Percentiles rank a stretch among this genome's conserved stretches.
These are phyloP conservation scores for Plebejus melissa DNA, from an alignment of 2,888 invertebrate genomes.

Conservation along the genomic window DNA sequence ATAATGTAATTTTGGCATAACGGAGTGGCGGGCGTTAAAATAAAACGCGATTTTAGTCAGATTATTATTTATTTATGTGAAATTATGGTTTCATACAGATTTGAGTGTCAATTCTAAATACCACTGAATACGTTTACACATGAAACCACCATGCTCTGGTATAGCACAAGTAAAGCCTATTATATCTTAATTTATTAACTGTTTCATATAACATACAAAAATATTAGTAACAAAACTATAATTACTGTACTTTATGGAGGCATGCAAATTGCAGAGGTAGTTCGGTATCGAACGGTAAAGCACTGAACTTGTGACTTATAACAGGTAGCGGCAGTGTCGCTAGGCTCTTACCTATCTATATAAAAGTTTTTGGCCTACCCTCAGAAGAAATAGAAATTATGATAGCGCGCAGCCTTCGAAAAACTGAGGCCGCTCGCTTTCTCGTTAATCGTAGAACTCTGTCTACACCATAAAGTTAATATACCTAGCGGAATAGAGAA, in stretches of 20 bases:
- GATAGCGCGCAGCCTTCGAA: not conserved
- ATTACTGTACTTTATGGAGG: slow-evolving; percentile 63
- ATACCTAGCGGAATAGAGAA: no score
- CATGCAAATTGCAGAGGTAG: slow-evolving; percentile 67
- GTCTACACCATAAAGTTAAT: not conserved
- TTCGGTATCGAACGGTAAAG: slow-evolving; percentile 56
- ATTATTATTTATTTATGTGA: slow-evolving; percentile 71
- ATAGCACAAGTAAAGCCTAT: slow-evolving; percentile 51
- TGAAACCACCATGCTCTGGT: slow-evolving; percentile 41
- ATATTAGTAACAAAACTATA: slow-evolving; percentile 66
- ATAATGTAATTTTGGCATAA: no score
- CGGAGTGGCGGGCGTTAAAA: slow-evolving; percentile 15
- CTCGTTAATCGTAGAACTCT: not conserved
- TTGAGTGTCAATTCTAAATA: slow-evolving; percentile 58
- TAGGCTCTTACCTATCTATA: not conserved
- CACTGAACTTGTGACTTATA: slow-evolving; percentile 37
- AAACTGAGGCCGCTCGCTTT: not conserved
- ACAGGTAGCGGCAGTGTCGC: slow-evolving; percentile 21
- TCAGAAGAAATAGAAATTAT: not conserved
- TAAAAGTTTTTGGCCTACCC: slow-evolving; percentile 9
- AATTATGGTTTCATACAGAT: slow-evolving; percentile 55
- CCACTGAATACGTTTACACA: slow-evolving; percentile 57
- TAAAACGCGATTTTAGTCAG: slow-evolving; percentile 52
- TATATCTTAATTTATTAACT: slow-evolving; percentile 48
- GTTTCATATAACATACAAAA: slow-evolving; percentile 65